Evolutionary conservation across 2,797 vertebrate species (phyloP).

Genomic region (Halcyon leucocephala): DNA sequence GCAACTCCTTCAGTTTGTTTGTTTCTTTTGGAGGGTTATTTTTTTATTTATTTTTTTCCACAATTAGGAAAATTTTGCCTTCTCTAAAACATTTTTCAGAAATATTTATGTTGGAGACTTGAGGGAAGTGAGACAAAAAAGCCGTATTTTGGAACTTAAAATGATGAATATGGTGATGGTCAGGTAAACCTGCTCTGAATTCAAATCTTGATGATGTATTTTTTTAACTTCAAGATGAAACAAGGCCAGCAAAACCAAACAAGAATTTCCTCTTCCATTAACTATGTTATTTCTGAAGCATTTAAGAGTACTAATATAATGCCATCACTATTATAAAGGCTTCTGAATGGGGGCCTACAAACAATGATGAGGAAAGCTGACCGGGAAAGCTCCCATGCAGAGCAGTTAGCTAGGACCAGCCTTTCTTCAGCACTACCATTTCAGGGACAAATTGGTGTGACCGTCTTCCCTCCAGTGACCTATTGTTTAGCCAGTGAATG

Average conservation of each 20-base stretch:
- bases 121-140: neutral
- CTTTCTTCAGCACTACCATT: neutral
- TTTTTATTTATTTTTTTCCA: neutral
- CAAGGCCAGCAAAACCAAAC: neutral
- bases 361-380: neutral
- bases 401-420: neutral
- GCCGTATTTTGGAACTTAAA: neutral
- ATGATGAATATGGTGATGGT: neutral
- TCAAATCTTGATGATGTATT: neutral
- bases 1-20: neutral
- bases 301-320: neutral
- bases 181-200: neutral
- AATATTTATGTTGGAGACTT: neutral
- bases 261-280: neutral
- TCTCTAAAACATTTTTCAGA: neutral
- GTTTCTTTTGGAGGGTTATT: fast-evolving
- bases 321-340: neutral
- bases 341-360: neutral
- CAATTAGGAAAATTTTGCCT: neutral
- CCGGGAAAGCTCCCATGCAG: neutral
- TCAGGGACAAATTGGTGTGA: neutral
- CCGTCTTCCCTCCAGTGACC: neutral
- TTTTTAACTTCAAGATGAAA: neutral
- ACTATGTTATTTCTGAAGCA: neutral
- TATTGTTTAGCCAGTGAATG: neutral